Evolutionary conservation across 2,113 vertebrate species (phyloP).

Genomic region (Antigone vipio): DNA sequence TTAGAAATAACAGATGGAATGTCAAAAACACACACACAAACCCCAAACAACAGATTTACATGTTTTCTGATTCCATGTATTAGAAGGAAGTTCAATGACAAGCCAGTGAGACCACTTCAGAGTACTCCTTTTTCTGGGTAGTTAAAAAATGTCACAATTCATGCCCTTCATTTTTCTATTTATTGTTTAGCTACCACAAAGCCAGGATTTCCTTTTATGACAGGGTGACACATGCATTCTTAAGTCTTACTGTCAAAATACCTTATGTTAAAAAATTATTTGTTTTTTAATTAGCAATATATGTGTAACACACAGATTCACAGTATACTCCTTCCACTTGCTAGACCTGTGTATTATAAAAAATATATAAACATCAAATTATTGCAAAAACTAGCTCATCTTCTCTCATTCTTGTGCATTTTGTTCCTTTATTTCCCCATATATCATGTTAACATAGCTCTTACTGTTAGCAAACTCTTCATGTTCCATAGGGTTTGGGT

Average conservation of each 20-base stretch:
- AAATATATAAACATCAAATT: neutral
- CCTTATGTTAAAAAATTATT: neutral
- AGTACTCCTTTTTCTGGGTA: neutral
- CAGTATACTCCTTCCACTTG: neutral
- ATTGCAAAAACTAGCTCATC: neutral
- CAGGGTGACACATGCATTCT: neutral
- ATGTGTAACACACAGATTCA: neutral
- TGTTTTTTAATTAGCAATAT: neutral
- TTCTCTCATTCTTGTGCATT: neutral
- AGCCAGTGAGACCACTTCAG: neutral
- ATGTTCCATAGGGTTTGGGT: neutral
- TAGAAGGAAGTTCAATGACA: neutral
- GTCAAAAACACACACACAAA: neutral
- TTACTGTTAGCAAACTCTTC: neutral
- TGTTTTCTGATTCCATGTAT: neutral
- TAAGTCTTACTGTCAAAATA: neutral
- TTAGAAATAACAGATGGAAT: neutral
- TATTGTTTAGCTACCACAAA: neutral
- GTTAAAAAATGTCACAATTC: neutral
- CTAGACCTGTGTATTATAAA: neutral
- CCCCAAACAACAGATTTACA: neutral
- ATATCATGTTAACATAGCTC: neutral
- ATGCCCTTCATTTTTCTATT: neutral
- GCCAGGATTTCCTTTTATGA: neutral
- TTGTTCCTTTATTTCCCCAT: neutral